A percentile compares a stretch with the other conserved stretches of the same genome.
Evolutionary conservation across 2,113 vertebrate genomes (phyloP).

Genomic region (Aix galericulata): DNA sequence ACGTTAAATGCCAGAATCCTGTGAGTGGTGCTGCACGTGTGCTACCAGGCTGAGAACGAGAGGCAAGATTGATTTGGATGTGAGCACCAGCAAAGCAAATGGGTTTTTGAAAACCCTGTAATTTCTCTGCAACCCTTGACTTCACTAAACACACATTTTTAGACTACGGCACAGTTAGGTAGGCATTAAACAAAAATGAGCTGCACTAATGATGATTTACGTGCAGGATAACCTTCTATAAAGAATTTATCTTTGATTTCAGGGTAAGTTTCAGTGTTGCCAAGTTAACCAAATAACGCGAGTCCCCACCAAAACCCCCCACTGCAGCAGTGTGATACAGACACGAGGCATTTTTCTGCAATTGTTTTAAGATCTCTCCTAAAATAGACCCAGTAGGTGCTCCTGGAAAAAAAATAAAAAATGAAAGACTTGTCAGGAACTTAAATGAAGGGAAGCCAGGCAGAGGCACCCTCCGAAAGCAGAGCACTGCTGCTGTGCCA

Average conservation of each 20-base stretch:
- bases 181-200: conserved; percentile 77
- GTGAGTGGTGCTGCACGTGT: neutral
- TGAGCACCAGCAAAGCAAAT: conserved; percentile 77
- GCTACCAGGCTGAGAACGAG: conserved; percentile 21
- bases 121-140: conserved; percentile 81
- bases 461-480: neutral
- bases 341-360: neutral
- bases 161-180: conserved; percentile 74
- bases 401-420: neutral
- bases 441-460: neutral
- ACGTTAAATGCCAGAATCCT: neutral
- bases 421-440: neutral
- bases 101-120: conserved; percentile 81
- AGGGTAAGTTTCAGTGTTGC: conserved; percentile 67
- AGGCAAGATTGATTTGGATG: conserved; percentile 76
- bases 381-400: neutral
- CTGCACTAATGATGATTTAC: conserved; percentile 78
- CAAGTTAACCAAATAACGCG: conserved; percentile 70
- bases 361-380: neutral
- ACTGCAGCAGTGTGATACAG: neutral
- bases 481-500: too few species aligned
- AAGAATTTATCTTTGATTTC: conserved; percentile 74
- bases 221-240: conserved; percentile 74
- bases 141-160: conserved; percentile 80
- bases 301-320: neutral